Percentiles rank a stretch among this genome's conserved stretches.
Conservation (phyloP, 2,888 invertebrate genomes). For the Helleia helle region DNA sequence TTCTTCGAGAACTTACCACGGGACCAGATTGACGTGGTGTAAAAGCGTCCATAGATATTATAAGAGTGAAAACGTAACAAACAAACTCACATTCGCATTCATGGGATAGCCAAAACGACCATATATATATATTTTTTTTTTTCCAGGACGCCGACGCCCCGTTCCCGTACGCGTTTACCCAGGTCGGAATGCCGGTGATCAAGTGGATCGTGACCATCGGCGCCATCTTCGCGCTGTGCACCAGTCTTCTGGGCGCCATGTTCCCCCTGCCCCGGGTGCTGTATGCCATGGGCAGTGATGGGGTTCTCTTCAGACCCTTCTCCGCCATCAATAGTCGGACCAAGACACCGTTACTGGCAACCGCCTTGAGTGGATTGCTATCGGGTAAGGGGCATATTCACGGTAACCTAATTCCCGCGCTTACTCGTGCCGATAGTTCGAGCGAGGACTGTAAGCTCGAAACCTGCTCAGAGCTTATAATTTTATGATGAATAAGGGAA, state of each 20-base stretch:
- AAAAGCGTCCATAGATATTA: too few relatives aligned
- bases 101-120: too few relatives aligned
- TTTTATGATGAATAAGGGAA: too few relatives aligned
- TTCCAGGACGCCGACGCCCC: constrained; percentile 86
- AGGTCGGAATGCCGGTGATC: constrained; percentile 82
- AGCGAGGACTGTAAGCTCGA: too few relatives aligned
- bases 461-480: too few relatives aligned
- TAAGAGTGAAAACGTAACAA: too few relatives aligned
- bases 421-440: too few relatives aligned
- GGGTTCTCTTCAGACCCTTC: constrained; percentile 84
- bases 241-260: constrained; percentile 89
- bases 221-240: constrained; percentile 92
- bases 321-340: constrained; percentile 81
- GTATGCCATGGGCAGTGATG: constrained; percentile 93
- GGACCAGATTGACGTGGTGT: too few relatives aligned
- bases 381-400: constrained; percentile 75
- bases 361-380: constrained; percentile 82
- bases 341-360: constrained; percentile 86
- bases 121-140: too few relatives aligned
- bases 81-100: too few relatives aligned
- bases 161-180: constrained; percentile 87
- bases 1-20: too few relatives aligned
- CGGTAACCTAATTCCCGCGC: too few relatives aligned
- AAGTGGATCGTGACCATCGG: constrained; percentile 94
- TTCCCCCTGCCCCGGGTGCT: constrained; percentile 91